A percentile compares a stretch with the other conserved stretches of the same genome.
These are phyloP conservation scores for Pangasius macronema DNA, from an alignment of 2,797 vertebrate species.

Conservation along the genomic window DNA sequence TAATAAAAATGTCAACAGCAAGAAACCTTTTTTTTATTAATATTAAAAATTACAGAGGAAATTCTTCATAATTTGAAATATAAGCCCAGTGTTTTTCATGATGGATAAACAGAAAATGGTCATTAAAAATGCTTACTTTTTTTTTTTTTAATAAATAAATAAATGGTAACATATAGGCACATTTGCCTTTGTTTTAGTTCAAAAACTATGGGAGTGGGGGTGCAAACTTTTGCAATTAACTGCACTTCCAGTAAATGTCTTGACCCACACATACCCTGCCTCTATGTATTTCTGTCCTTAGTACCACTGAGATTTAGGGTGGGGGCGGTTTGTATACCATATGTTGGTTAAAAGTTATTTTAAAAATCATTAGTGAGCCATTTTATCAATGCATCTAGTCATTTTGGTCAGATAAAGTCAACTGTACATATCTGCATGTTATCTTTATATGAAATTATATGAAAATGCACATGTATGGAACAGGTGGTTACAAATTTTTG, in stretches of 20 bases:
- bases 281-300: not conserved
- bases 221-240: not conserved
- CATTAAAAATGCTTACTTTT: not conserved
- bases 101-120: not conserved
- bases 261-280: not conserved
- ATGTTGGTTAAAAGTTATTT: not conserved
- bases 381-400: not conserved
- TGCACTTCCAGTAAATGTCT: not conserved
- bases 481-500: not conserved
- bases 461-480: not conserved
- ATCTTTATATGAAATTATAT: not conserved
- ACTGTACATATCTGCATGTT: not conserved
- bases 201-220: not conserved
- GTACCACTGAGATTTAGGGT: not conserved
- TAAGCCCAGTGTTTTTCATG: not conserved
- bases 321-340: not conserved
- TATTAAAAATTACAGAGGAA: not conserved
- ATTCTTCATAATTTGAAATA: not conserved
- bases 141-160: not conserved
- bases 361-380: not conserved
- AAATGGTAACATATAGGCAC: too few relatives aligned
- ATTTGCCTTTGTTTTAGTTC: not conserved
- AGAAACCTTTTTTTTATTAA: not conserved
- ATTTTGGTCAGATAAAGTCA: not conserved
- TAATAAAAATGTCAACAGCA: not conserved